Percentiles rank a stretch among this genome's conserved stretches.
phyloP scores from a whole-genome alignment of 2,888 invertebrate genomes.

The Plebejus melissa region DNA sequence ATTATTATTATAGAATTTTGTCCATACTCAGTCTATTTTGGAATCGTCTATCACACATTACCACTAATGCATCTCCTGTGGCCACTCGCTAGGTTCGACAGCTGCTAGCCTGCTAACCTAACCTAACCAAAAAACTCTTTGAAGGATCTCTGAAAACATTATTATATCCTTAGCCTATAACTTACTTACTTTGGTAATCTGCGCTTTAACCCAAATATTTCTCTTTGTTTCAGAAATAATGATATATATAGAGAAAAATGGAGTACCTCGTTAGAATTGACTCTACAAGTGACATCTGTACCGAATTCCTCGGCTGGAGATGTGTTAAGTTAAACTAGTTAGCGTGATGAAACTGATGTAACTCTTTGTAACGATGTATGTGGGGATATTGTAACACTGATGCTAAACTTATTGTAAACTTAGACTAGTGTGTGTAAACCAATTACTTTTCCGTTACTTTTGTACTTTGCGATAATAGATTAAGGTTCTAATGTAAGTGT shows the following conservation, averaged over 20 bases:
- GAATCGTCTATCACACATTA: too few relatives aligned
- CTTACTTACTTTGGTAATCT: too few relatives aligned
- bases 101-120: too few relatives aligned
- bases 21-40: too few relatives aligned
- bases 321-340: not conserved
- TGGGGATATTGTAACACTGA: slow-evolving; percentile 20
- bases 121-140: too few relatives aligned
- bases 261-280: slow-evolving; percentile 12
- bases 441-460: slow-evolving; percentile 38
- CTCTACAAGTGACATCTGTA: slow-evolving; percentile 21
- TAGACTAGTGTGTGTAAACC: slow-evolving; percentile 31
- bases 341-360: slow-evolving; percentile 2
- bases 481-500: slow-evolving; percentile 34
- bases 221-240: slow-evolving; percentile 13
- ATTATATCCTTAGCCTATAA: too few relatives aligned
- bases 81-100: too few relatives aligned
- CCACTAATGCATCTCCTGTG: too few relatives aligned
- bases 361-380: slow-evolving; percentile 13
- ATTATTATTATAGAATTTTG: too few relatives aligned
- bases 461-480: slow-evolving; percentile 38
- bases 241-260: not conserved
- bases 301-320: slow-evolving; percentile 18
- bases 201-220: not conserved
- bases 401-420: slow-evolving; percentile 28
- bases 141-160: too few relatives aligned